A percentile compares a stretch with the other conserved stretches of the same genome.
These are phyloP conservation scores for Genyomyrus donnyi DNA, from an alignment of 2,113 vertebrate genomes.

Conservation along the genomic window DNA sequence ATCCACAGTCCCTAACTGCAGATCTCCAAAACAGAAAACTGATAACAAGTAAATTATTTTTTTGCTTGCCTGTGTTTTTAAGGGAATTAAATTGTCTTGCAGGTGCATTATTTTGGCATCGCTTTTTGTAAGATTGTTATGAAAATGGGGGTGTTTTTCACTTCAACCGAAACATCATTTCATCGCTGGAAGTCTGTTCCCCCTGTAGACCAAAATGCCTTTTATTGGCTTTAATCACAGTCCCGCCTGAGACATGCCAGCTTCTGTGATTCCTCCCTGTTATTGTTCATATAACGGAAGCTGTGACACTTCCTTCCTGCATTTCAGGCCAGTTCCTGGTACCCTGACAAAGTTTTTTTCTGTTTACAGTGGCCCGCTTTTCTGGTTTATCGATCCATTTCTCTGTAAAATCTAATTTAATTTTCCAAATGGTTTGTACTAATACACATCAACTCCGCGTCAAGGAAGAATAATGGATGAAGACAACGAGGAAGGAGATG, in stretches of 20 bases:
- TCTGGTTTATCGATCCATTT: background rate
- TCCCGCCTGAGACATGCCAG: background rate
- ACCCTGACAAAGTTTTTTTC: constrained; percentile 13
- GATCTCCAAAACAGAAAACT: background rate
- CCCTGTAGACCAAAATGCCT: background rate
- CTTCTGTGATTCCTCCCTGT: background rate
- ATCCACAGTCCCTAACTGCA: background rate
- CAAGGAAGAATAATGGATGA: background rate
- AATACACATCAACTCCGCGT: background rate
- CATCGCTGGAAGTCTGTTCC: background rate
- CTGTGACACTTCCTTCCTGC: constrained; percentile 4
- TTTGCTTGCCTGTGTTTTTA: background rate
- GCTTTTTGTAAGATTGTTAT: background rate
- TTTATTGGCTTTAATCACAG: background rate
- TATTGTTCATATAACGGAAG: background rate
- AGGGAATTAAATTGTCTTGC: background rate
- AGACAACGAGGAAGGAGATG: background rate
- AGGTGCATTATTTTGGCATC: background rate
- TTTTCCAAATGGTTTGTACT: background rate
- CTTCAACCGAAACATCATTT: background rate
- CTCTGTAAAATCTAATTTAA: constrained; percentile 3
- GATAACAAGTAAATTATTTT: background rate
- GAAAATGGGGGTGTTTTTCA: background rate
- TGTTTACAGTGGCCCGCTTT: constrained; percentile 21
- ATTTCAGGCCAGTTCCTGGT: background rate